Evolutionary conservation across 2,888 invertebrate species (phyloP).

Genomic region (Lochmaea capreae): DNA sequence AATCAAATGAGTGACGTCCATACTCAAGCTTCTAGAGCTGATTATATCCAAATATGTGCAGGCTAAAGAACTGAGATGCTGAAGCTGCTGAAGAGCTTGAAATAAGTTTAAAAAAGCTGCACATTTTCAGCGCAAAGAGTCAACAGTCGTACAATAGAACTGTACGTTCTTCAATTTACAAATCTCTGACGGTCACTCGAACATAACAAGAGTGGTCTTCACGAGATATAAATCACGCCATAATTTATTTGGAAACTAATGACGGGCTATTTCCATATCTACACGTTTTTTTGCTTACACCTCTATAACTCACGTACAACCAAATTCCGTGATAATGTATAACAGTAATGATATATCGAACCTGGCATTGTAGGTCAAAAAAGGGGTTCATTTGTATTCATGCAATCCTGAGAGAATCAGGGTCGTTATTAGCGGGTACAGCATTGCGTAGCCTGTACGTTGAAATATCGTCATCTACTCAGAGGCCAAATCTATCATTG

Average conservation of each 20-base stretch:
- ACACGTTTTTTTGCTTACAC: constrained; percentile 15
- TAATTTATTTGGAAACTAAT: constrained; percentile 9
- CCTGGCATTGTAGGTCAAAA: constrained; percentile 32
- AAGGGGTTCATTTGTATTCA: constrained; percentile 41
- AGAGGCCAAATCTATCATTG: too few species aligned
- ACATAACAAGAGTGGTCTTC: background rate
- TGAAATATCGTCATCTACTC: background rate
- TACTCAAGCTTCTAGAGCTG: too few species aligned
- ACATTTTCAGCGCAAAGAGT: too few species aligned
- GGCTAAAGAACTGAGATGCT: too few species aligned
- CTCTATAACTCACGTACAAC: constrained; percentile 23
- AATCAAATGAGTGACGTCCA: too few species aligned
- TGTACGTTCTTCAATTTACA: too few species aligned
- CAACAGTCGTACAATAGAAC: too few species aligned
- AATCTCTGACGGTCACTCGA: background rate
- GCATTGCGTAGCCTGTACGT: background rate
- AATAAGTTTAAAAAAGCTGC: too few species aligned
- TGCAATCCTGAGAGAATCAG: constrained; percentile 28
- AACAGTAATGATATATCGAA: constrained; percentile 37
- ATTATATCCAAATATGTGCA: too few species aligned
- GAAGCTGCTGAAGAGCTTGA: too few species aligned
- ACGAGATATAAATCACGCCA: background rate
- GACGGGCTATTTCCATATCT: constrained; percentile 14
- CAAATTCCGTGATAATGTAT: constrained; percentile 30
- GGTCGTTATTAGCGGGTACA: background rate